Percentiles rank a stretch among this genome's conserved stretches.
Evolutionary conservation across 2,113 vertebrate species (phyloP).

Genomic region (Ameiurus melas): DNA sequence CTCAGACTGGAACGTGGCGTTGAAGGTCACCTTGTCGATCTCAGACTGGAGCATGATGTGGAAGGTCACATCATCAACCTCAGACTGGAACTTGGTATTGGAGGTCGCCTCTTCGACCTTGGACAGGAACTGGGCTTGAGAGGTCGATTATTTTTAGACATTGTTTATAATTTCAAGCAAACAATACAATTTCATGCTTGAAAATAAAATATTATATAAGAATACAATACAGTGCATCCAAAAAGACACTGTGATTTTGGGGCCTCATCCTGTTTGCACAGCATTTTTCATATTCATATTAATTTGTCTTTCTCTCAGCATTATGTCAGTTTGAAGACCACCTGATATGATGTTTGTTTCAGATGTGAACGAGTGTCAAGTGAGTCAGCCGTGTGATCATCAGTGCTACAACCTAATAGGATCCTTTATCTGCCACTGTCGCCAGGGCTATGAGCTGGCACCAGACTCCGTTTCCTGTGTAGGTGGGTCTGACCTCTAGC

Average conservation of each 20-base stretch:
- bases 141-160: too few relatives aligned
- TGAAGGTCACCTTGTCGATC: too few relatives aligned
- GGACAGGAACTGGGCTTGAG: too few relatives aligned
- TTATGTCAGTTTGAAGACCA: constrained; percentile 10
- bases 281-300: neutral
- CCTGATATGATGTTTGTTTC: constrained; percentile 55
- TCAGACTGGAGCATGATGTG: too few relatives aligned
- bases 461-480: constrained; percentile 82
- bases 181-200: too few relatives aligned
- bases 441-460: constrained; percentile 83
- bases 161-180: too few relatives aligned
- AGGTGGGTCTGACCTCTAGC: constrained; percentile 66
- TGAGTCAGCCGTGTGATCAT: constrained; percentile 81
- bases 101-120: too few relatives aligned
- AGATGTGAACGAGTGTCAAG: constrained; percentile 86
- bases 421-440: constrained; percentile 86
- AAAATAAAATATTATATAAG: too few relatives aligned
- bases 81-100: too few relatives aligned
- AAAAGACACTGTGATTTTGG: neutral
- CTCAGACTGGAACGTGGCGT: too few relatives aligned
- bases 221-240: neutral
- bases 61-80: too few relatives aligned
- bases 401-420: constrained; percentile 86
- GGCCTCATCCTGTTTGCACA: neutral
- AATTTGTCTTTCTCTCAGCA: neutral